Conservation (phyloP, 1,140 invertebrate genomes). For the Drosophila kikkawai region DNA sequence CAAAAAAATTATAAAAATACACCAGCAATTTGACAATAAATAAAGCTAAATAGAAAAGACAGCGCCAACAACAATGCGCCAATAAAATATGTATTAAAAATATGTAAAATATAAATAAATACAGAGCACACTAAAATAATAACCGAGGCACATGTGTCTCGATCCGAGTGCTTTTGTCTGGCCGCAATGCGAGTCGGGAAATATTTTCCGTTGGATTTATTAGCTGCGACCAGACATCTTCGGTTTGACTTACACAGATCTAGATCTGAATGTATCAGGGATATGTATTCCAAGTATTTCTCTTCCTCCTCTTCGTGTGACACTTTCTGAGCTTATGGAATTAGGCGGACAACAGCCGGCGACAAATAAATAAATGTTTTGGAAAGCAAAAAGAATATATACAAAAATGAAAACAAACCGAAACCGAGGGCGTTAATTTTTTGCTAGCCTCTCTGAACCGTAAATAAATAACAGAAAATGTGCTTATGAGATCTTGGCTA, state of each 20-base stretch:
- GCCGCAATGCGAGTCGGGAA: conserved; percentile 46
- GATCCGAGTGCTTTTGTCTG: conserved; percentile 59
- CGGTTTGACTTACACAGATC: conserved; percentile 37
- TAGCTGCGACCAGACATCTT: conserved; percentile 71
- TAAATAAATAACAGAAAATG: conserved; percentile 69
- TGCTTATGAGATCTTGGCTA: conserved; percentile 20
- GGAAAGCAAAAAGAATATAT: conserved; percentile 2
- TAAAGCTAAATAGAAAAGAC: conserved; percentile 35
- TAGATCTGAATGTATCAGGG: conserved; percentile 22
- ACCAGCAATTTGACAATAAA: conserved; percentile 67
- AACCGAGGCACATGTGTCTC: conserved; percentile 64
- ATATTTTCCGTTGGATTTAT: conserved; percentile 67
- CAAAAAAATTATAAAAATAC: conserved; percentile 63
- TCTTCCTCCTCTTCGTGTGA: conserved; percentile 50
- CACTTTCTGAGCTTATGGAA: conserved; percentile 60
- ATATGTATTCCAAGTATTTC: conserved; percentile 20
- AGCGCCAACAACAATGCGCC: conserved; percentile 32
- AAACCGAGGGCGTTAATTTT: conserved; percentile 52
- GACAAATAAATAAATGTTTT: conserved; percentile 42
- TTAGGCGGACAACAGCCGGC: conserved; percentile 41
- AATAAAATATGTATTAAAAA: conserved; percentile 58
- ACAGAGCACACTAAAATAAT: conserved; percentile 57
- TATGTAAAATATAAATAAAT: conserved; percentile 64
- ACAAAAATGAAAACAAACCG: conserved; percentile 20
- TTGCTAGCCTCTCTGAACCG: conserved; percentile 55